A percentile compares a stretch with the other conserved stretches of the same genome.
phyloP scores from a whole-genome alignment of 2,888 invertebrate species.

The Thera obeliscata region DNA sequence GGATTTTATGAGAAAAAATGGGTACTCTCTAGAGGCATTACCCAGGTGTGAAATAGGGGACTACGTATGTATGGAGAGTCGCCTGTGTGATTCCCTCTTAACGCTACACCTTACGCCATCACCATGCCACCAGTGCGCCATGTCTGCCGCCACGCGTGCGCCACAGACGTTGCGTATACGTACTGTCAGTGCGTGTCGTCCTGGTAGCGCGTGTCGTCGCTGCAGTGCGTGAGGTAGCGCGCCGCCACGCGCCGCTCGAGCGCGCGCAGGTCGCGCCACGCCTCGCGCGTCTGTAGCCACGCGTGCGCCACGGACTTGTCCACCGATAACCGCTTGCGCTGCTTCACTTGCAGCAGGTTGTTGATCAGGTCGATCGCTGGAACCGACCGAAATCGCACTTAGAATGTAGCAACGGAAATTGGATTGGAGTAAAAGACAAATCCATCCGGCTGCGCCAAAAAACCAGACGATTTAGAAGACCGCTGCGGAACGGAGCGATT shows the following conservation, averaged over 20 bases:
- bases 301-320: slow-evolving; percentile 97
- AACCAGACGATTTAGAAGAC: background rate
- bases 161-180: background rate
- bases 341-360: slow-evolving; percentile 98
- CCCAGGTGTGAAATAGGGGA: no score
- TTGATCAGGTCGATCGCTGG: slow-evolving; percentile 98
- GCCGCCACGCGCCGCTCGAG: slow-evolving; percentile 86
- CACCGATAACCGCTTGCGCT: slow-evolving; percentile 96
- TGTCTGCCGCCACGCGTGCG: no score
- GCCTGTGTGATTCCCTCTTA: no score
- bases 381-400: slow-evolving; percentile 48
- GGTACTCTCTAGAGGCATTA: no score
- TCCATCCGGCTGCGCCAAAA: background rate
- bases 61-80: no score
- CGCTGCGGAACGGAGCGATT: no score
- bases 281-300: slow-evolving; percentile 98
- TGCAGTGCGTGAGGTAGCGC: slow-evolving; percentile 75
- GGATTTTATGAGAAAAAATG: no score
- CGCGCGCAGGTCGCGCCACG: slow-evolving; percentile 96
- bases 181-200: slow-evolving; percentile 48
- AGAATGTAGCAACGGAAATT: background rate
- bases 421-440: background rate
- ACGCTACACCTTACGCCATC: no score
- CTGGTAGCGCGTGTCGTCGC: slow-evolving; percentile 65
- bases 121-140: no score